Base-by-base conservation (phyloP, 1,140 invertebrate species). In the Drosophila kohkoa region DNA sequence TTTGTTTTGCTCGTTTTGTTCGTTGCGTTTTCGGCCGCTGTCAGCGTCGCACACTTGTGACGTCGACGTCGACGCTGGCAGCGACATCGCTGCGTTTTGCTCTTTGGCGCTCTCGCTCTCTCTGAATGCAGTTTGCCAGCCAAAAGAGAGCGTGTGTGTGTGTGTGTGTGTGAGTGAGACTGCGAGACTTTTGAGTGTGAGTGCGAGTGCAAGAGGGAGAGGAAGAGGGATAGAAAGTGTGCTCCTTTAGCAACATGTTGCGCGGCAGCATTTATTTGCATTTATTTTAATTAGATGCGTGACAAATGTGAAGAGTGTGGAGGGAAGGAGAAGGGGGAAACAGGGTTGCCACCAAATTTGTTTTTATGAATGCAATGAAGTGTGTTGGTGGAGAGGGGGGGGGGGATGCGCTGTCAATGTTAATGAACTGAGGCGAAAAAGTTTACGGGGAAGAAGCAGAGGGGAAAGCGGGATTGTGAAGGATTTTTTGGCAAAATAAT, bases 1-100 rank as follows among this genome's bases (percentile, higher is more conserved):
- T 86, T 91, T 91, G 86, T 91, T 91, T 91, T 91, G 90, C 86
- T 91, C 90, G 80, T 85, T 91, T 91, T 91, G 82, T 91, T 91
- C 90, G 90, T 91, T 91, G 88, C 86, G 85, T 90, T 87, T 25
- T 89, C 46, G 54, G 5, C 15, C 49, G 51, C 52, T 48, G 63
- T 3, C 38, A 7, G 46, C 57, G 41, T 28, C 16, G 30, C 16
- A 32, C 32, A 6, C 32, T 32, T 43, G 25, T 1, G 20, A 5
- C 8, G 11, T 25, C 30, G n/a, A 13, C 63, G 32, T 32, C 32
- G 32, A 32, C 32, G 28, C 49, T 49, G 41, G 13, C 13, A 62
- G 28, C 43, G 20, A 8, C 52, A 8, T 30, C 45, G 43, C 57
- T 38, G 70, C 46, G n/a, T 15, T 48, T 25, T 35, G 51, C 73